phyloP scores from a whole-genome alignment of 2,113 vertebrate genomes.

The Salminus brasiliensis region DNA sequence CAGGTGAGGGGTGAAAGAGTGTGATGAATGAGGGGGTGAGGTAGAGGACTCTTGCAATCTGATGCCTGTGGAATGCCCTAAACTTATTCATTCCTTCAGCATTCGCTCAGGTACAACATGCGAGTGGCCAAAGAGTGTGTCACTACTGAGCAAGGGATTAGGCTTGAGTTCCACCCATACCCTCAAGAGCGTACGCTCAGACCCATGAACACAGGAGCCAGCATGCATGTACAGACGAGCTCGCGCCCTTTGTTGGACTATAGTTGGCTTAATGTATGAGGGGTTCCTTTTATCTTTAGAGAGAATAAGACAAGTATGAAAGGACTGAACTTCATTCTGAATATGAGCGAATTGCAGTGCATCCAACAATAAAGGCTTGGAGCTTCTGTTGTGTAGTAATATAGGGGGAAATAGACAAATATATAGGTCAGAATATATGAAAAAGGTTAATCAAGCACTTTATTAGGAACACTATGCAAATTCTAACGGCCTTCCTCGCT shows the following conservation, averaged over 20 bases:
- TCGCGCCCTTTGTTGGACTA: neutral
- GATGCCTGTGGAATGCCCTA: constrained; percentile 67
- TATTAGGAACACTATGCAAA: too few relatives aligned
- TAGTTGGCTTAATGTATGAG: neutral
- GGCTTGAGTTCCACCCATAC: neutral
- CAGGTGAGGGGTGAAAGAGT: constrained; percentile 54
- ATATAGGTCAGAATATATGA: too few relatives aligned
- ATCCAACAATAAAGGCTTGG: too few relatives aligned
- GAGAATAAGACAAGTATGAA: neutral
- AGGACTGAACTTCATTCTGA: too few relatives aligned
- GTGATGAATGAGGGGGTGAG: constrained; percentile 58
- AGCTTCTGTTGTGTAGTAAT: too few relatives aligned
- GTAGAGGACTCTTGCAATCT: constrained; percentile 66
- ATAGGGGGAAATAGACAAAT: too few relatives aligned
- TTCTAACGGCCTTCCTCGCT: too few relatives aligned
- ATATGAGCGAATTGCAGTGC: too few relatives aligned
- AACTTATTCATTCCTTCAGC: constrained; percentile 20
- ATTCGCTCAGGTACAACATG: constrained; percentile 65
- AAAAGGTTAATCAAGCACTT: too few relatives aligned
- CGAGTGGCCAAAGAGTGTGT: constrained; percentile 20
- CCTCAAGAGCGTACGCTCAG: neutral
- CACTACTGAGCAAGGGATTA: constrained; percentile 10
- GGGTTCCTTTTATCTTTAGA: constrained; percentile 22
- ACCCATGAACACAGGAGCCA: neutral
- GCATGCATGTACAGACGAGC: neutral